Percentiles rank a stretch among this genome's conserved stretches.
Evolutionary conservation across 1,140 invertebrate species (phyloP).

Genomic region (Halyomorpha halys): DNA sequence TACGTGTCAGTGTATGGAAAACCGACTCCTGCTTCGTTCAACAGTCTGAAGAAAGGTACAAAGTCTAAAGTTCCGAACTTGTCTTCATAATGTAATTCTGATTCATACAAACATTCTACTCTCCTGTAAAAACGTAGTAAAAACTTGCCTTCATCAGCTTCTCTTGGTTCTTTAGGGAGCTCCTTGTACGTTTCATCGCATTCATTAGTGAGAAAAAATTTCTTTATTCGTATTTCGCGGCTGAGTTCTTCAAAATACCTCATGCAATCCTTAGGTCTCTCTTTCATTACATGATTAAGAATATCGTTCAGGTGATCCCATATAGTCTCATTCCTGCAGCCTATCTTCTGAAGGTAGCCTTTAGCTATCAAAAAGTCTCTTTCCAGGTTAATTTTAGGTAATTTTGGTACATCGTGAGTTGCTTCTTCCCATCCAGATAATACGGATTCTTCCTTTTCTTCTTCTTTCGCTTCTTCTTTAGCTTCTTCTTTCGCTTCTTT

Average conservation of each 20-base stretch:
- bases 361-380: neutral
- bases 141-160: no score
- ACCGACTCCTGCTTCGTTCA: neutral
- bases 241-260: slow-evolving; percentile 8
- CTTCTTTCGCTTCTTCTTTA: no score
- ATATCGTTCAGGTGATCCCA: slow-evolving; percentile 7
- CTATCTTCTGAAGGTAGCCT: neutral
- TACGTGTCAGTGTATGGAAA: neutral
- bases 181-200: neutral
- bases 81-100: neutral
- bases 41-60: neutral
- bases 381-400: neutral
- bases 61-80: neutral
- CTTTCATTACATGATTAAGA: neutral
- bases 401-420: neutral
- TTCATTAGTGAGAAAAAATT: neutral
- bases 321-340: neutral
- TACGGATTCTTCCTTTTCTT: no score
- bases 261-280: slow-evolving; percentile 6
- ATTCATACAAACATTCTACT: neutral
- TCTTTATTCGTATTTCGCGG: neutral
- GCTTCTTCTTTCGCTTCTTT: no score
- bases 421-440: slow-evolving; percentile 1
- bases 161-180: neutral
- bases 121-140: neutral